Evolutionary conservation across 64 coral and sea anemone genomes (phyloP).

Genomic region (Porites australiensis): DNA sequence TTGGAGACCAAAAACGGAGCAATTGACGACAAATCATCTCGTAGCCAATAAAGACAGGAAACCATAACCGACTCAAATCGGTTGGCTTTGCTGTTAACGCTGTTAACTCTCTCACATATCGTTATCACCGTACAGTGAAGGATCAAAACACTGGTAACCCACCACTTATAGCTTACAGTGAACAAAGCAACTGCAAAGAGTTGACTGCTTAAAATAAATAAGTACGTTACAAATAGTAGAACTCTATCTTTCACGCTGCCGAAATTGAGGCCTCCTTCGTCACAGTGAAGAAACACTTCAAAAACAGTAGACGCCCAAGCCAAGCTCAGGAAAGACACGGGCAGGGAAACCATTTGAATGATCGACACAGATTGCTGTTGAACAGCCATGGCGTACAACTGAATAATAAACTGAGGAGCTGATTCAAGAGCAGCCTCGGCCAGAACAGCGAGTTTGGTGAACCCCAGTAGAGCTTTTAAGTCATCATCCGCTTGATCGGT

Average conservation of each 20-base stretch:
- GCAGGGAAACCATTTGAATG: constrained; percentile 31
- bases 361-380: constrained; percentile 11
- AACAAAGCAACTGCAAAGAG: constrained; percentile 4
- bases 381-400: constrained; percentile 1
- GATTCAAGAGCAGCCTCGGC: constrained; percentile 19
- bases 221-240: neutral
- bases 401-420: constrained; percentile 40
- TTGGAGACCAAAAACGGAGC: neutral
- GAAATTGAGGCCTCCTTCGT: too few relatives aligned
- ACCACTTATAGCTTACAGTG: constrained; percentile 10
- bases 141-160: neutral
- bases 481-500: too few relatives aligned
- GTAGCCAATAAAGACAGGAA: neutral
- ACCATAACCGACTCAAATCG: too few relatives aligned
- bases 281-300: too few relatives aligned
- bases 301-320: neutral
- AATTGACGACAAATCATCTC: too few relatives aligned
- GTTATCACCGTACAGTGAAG: neutral
- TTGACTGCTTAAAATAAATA: constrained; percentile 1
- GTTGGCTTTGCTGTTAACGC: too few relatives aligned
- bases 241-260: neutral
- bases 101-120: too few relatives aligned
- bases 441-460: neutral
- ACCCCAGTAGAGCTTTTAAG: too few relatives aligned
- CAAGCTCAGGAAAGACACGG: neutral